Base-by-base conservation (phyloP, 2,888 invertebrate species). In the Hanleya hanleyi region DNA sequence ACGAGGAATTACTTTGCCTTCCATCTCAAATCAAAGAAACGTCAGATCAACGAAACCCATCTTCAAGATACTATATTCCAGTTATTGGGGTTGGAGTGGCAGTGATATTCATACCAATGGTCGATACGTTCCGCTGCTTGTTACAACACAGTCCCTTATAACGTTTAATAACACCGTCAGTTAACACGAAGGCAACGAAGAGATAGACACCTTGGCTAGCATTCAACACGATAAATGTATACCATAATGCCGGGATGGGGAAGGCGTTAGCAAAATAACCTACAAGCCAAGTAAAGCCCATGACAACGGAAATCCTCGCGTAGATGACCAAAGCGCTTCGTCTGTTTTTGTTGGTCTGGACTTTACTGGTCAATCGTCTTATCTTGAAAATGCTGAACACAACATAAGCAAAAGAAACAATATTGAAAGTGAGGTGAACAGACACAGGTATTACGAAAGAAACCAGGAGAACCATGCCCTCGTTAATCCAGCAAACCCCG, bases 201-300 rank as follows among this genome's bases (percentile, higher is more conserved):
- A 64, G 15, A 33, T 35, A 33, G 35, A 64, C 36, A 18, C 64
- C 64, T 64, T 64, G 64, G 35, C 64, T 33, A 1, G 35, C 29
- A 9, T 64, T 64, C n/a, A 64, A 33, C 6, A 64, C 36, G 35
- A 33, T 36, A 22, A 64, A 64, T 15, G 36, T 36, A 9, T 64
- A 64, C n/a, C 64, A 36, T 3, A 64, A 36, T 18, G n/a, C 35
- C 12, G n/a, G 35, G 36, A 22, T 5, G 33, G 33, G 35, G 35
- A 35, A 33, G 36, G 12, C n/a, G 15, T 64, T 36, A 36, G 32
- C 35, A 9, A 64, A 12, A 36, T 35, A 64, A 9, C 64, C 64
- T 15, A 64, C 35, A n/a, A 36, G n/a, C 64, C 64, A 64, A 5
- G 64, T 35, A n/a, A 36, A 35, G 35, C 64, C 29, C 64, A 64